phyloP scores from a whole-genome alignment of 2,797 vertebrate genomes.

The Ctenopoma multispine region DNA sequence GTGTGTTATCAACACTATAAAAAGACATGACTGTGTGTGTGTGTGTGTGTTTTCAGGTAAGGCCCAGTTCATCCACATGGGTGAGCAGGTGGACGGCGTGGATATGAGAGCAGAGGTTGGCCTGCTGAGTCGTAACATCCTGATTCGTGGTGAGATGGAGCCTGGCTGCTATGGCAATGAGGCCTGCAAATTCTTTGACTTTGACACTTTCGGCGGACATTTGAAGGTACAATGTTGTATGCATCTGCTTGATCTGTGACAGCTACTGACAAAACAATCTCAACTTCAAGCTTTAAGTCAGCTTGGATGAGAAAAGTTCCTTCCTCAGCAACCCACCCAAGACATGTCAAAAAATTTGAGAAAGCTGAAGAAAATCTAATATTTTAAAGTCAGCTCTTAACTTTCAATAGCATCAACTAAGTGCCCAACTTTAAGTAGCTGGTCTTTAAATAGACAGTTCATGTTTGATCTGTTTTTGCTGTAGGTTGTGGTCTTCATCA shows the following conservation, averaged over 20 bases:
- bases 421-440: too few species aligned
- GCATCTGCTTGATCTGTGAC: background rate
- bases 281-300: background rate
- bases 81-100: slow-evolving; percentile 90
- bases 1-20: background rate
- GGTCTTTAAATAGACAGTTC: too few species aligned
- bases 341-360: too few species aligned
- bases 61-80: slow-evolving; percentile 89
- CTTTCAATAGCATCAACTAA: too few species aligned
- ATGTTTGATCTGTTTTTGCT: too few species aligned
- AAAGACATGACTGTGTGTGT: slow-evolving; percentile 7
- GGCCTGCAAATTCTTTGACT: slow-evolving; percentile 93
- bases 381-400: too few species aligned
- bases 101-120: slow-evolving; percentile 97
- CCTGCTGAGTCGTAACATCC: slow-evolving; percentile 90
- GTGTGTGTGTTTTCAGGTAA: slow-evolving; percentile 83
- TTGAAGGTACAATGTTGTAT: slow-evolving; percentile 87
- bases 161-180: slow-evolving; percentile 87
- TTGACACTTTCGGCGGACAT: slow-evolving; percentile 97
- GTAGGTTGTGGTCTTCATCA: too few species aligned
- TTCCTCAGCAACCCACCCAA: too few species aligned
- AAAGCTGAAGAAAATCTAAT: too few species aligned
- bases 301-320: background rate
- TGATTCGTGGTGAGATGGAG: slow-evolving; percentile 91
- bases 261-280: background rate